Percentiles rank a stretch among this genome's conserved stretches.
These are phyloP conservation scores for Schizothorax lantsangensis DNA, from an alignment of 2,797 vertebrate species.

Conservation along the genomic window DNA sequence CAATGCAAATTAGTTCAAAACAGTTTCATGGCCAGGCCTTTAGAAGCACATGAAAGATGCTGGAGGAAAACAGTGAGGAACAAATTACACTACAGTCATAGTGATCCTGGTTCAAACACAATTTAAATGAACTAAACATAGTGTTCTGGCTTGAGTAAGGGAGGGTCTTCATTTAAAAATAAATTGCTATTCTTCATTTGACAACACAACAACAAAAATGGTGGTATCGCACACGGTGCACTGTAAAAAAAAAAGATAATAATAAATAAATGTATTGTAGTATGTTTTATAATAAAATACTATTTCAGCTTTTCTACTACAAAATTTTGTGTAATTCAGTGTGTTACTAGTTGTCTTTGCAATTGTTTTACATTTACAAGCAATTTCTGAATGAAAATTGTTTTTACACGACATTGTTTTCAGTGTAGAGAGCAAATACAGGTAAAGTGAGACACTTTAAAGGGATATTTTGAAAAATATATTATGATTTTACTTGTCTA, in stretches of 20 bases:
- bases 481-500: too few species aligned
- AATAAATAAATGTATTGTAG: too few species aligned
- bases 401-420: not conserved
- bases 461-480: not conserved
- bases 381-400: not conserved
- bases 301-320: not conserved
- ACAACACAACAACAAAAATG: not conserved
- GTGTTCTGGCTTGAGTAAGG: not conserved
- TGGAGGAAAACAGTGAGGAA: conserved; percentile 31
- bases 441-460: not conserved
- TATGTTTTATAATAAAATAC: not conserved
- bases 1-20: conserved; percentile 64
- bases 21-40: conserved; percentile 52
- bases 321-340: not conserved
- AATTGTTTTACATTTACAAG: not conserved
- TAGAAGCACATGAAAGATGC: conserved; percentile 64
- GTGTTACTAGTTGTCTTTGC: not conserved
- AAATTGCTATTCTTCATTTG: not conserved
- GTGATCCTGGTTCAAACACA: conserved; percentile 41
- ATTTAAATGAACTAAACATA: conserved; percentile 25
- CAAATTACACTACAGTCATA: conserved; percentile 38
- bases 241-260: not conserved
- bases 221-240: not conserved
- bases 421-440: too few species aligned
- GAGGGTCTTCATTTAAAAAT: not conserved